Percentiles rank a stretch among this genome's conserved stretches.
phyloP scores from a whole-genome alignment of 2,113 vertebrate genomes.

The Bucco capensis region DNA sequence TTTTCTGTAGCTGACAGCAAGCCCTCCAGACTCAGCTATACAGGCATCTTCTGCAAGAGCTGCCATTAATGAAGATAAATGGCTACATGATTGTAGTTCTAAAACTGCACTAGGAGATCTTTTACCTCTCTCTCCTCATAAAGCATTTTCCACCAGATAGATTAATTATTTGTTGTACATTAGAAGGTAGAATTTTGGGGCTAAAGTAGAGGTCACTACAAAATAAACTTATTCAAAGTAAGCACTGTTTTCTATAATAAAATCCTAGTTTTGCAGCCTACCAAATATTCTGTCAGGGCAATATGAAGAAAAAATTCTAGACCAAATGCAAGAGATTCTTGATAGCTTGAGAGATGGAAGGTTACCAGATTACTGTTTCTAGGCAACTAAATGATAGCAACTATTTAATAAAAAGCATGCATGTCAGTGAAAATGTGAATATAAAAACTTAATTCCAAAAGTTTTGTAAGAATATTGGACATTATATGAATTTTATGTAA shows the following conservation, averaged over 20 bases:
- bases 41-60: neutral
- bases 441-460: neutral
- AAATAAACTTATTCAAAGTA: conserved; percentile 7
- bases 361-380: neutral
- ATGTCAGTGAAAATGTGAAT: neutral
- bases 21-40: neutral
- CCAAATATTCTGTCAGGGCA: neutral
- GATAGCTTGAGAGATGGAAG: neutral
- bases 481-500: neutral
- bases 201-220: conserved; percentile 8
- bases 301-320: neutral
- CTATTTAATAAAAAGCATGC: neutral
- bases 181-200: neutral
- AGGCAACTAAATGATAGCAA: neutral
- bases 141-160: neutral
- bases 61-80: neutral
- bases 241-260: neutral
- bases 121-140: neutral
- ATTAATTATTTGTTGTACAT: neutral
- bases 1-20: neutral
- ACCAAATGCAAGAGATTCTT: neutral
- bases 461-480: neutral
- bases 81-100: neutral
- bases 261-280: neutral
- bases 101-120: neutral